Conservation (phyloP, 2,888 invertebrate species). For the Stratiomys singularior region DNA sequence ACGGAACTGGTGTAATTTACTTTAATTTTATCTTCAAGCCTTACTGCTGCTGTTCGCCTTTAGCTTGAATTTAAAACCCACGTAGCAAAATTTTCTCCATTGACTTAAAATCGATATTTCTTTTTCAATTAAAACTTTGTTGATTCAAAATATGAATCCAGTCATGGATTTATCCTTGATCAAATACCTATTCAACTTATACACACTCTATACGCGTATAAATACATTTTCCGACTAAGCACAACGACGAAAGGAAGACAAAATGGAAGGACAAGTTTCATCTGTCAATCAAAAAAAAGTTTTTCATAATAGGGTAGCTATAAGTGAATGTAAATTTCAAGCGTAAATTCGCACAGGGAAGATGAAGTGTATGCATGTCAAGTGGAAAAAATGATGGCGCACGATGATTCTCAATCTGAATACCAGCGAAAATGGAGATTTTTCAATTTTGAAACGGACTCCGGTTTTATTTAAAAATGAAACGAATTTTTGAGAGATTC, state of each 20-base stretch:
- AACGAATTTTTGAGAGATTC: too few relatives aligned
- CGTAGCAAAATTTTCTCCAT: too few relatives aligned
- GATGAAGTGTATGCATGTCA: background rate
- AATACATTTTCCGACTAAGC: background rate
- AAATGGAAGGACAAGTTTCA: conserved; percentile 4
- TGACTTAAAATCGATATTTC: background rate
- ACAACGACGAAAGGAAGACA: background rate
- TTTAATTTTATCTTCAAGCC: too few relatives aligned
- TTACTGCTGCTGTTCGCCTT: too few relatives aligned
- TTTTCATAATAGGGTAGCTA: conserved; percentile 16
- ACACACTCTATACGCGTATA: background rate
- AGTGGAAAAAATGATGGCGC: conserved; percentile 1
- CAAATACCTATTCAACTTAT: background rate
- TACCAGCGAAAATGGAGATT: background rate
- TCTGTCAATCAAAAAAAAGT: conserved; percentile 12
- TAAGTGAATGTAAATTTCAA: conserved; percentile 16
- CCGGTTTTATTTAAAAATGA: background rate
- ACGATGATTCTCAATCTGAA: background rate
- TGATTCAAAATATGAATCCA: background rate
- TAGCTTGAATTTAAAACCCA: too few relatives aligned
- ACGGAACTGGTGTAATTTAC: too few relatives aligned
- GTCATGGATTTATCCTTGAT: background rate
- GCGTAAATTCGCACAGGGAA: background rate
- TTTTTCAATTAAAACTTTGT: conserved; percentile 1
- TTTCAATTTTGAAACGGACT: background rate